Evolutionary conservation across 2,797 vertebrate genomes (phyloP).

Genomic region (Macrochelys suwanniensis): DNA sequence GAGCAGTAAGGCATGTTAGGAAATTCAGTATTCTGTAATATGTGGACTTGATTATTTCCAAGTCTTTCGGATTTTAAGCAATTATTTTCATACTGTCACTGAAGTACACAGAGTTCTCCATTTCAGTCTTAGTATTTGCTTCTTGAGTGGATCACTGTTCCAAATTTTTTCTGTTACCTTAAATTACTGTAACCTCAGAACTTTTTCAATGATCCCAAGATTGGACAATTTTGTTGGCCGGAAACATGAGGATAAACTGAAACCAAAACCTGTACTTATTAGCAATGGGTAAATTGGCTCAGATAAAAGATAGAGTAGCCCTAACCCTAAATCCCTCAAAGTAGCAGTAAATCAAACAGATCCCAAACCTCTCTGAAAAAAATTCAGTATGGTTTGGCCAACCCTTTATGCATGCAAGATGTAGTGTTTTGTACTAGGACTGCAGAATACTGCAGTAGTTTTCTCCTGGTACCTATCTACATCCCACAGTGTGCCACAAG

Average conservation of each 20-base stretch:
- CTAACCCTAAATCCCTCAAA: background rate
- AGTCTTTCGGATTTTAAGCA: conserved; percentile 23
- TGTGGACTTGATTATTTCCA: background rate
- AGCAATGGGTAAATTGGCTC: background rate
- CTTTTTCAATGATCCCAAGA: background rate
- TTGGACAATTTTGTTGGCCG: background rate
- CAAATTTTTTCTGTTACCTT: background rate
- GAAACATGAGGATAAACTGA: background rate
- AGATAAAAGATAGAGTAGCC: background rate
- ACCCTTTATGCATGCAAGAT: background rate
- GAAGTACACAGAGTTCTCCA: background rate
- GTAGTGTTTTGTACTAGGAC: background rate
- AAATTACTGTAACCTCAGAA: background rate
- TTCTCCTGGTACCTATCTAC: background rate
- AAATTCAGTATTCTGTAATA: conserved; percentile 26
- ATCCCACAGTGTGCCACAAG: background rate
- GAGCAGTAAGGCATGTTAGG: background rate
- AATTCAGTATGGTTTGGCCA: background rate
- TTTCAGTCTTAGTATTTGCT: background rate
- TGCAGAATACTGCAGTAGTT: background rate
- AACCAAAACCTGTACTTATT: background rate
- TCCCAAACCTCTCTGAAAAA: background rate
- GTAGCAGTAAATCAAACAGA: background rate
- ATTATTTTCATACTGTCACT: conserved; percentile 33
- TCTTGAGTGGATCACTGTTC: background rate